phyloP scores from a whole-genome alignment of 2,797 vertebrate genomes.

The Ctenopoma multispine region DNA sequence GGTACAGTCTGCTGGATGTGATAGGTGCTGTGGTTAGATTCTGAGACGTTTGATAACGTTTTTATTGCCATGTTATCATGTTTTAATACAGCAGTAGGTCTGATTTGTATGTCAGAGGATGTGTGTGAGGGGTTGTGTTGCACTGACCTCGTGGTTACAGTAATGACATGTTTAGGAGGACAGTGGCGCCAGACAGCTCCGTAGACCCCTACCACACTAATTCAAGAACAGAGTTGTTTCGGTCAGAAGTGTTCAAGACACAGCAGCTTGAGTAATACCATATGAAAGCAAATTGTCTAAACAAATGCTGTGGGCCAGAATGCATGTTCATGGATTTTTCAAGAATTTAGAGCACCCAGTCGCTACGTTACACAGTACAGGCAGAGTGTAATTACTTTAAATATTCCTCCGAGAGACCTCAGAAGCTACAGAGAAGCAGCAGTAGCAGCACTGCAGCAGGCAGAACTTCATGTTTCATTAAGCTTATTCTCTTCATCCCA shows the following conservation, averaged over 20 bases:
- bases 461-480: constrained; percentile 48
- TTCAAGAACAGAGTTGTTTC: constrained; percentile 62
- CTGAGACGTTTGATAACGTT: constrained; percentile 40
- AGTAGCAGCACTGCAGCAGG: neutral
- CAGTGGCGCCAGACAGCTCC: constrained; percentile 84
- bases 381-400: constrained; percentile 56
- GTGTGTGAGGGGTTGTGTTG: constrained; percentile 34
- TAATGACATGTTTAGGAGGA: constrained; percentile 87
- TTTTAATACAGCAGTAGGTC: constrained; percentile 34
- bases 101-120: constrained; percentile 33
- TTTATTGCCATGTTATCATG: constrained; percentile 36
- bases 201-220: constrained; percentile 67
- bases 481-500: constrained; percentile 23
- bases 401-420: constrained; percentile 45
- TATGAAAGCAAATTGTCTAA: constrained; percentile 47
- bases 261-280: constrained; percentile 34
- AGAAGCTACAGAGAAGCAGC: constrained; percentile 24
- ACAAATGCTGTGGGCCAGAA: constrained; percentile 40
- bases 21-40: constrained; percentile 32
- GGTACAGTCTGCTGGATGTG: constrained; percentile 5
- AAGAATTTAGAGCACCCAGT: constrained; percentile 52
- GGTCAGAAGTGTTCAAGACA: constrained; percentile 55
- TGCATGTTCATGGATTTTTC: constrained; percentile 39
- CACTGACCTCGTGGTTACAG: constrained; percentile 84
- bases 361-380: constrained; percentile 45